Evolutionary conservation across 1,140 invertebrate genomes (phyloP), one percentile per base, ranked within the genome.

Genomic region (Lepidurus apus): DNA sequence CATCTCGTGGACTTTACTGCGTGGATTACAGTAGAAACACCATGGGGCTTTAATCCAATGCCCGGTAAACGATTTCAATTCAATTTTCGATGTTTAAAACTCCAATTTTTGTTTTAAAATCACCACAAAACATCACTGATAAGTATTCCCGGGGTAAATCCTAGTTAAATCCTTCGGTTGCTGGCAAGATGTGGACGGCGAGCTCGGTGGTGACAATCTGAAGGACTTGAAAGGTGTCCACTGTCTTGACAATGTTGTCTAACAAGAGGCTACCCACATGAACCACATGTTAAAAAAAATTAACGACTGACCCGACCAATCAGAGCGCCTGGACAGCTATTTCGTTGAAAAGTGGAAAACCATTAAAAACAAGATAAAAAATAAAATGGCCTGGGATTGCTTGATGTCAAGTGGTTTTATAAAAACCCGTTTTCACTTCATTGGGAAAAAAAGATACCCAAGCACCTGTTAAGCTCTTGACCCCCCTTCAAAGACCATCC

Each of bases 341-440:
- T 65, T 65, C 17, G 17, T 21, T 65, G 7, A 65, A 65, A 65
- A 9, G 53, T 65, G 53, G 53, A 65, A 65, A 65, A 65, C 53
- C 53, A 65, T 65, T 65, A 65, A 65, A 65, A 13, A 1, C 8
- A 65, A 65, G 21, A 47, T 10, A 47, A 47, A 65, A 65, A 65
- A 11, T 65, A 65, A 65, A 21, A 5, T 13, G 53, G 53, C 53
- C 53, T 65, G 10, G 53, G 53, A 21, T 47, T 10, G 17, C 53
- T 65, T 65, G 53, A 65, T 65, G 53, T 65, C 53, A 65, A 65
- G 53, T 65, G 53, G 53, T 65, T 65, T 65, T 65, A 65, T 65
- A 65, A 65, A 65, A 65, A 13, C 53, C 53, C 53, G 9, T 21
- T 65, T 17, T 17, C 53, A 65, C 53, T 65, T 7, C 13, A 65